Evolutionary conservation across 2,113 vertebrate species (phyloP).

Genomic region (Paramisgurnus dabryanus): DNA sequence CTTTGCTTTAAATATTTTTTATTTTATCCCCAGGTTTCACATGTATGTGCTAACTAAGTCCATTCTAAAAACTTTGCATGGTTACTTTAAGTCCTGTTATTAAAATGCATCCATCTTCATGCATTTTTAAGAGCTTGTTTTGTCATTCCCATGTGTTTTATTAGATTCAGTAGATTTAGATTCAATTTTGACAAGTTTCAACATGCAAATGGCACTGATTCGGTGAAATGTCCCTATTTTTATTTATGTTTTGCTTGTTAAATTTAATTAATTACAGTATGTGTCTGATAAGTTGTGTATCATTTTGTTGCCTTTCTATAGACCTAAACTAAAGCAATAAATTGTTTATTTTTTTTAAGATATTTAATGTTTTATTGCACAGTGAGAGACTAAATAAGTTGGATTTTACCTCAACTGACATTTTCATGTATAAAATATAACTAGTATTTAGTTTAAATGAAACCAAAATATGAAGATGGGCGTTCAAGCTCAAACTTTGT

Average conservation of each 20-base stretch:
- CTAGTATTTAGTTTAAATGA: constrained; percentile 17
- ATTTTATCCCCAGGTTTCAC: too few relatives aligned
- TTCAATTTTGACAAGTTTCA: too few relatives aligned
- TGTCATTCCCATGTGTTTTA: too few relatives aligned
- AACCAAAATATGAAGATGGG: constrained; percentile 37
- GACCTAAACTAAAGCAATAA: constrained; percentile 45
- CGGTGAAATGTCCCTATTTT: neutral
- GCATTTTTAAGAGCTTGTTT: too few relatives aligned
- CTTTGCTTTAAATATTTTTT: too few relatives aligned
- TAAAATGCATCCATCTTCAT: too few relatives aligned
- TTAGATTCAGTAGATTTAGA: too few relatives aligned
- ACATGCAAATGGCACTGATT: too few relatives aligned
- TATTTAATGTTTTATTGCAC: constrained; percentile 42
- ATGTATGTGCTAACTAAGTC: too few relatives aligned
- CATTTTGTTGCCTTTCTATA: constrained; percentile 42
- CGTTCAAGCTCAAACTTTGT: neutral
- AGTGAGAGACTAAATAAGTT: neutral
- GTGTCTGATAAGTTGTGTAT: constrained; percentile 35
- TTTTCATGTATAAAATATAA: neutral
- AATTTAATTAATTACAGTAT: constrained; percentile 18
- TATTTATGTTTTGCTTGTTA: constrained; percentile 8
- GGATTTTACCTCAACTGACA: constrained; percentile 45
- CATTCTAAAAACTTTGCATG: too few relatives aligned
- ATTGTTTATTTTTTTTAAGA: neutral
- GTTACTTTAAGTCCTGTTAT: too few relatives aligned